Evolutionary conservation across 2,888 invertebrate genomes (phyloP).

Genomic region (Halocaridina rubra): DNA sequence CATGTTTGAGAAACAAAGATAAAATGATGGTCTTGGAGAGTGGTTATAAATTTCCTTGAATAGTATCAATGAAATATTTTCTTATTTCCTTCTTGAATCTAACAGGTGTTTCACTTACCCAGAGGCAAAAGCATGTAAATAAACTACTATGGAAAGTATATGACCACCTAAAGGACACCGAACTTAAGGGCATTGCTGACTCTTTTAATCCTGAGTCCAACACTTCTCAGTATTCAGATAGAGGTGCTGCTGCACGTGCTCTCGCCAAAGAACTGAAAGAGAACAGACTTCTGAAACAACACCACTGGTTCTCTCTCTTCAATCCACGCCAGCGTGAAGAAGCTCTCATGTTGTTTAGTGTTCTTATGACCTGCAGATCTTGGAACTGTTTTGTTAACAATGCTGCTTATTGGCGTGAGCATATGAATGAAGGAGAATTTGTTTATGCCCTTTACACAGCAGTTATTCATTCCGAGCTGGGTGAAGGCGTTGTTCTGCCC

Average conservation of each 20-base stretch:
- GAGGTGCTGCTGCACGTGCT: conserved; percentile 73
- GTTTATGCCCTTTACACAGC: conserved; percentile 75
- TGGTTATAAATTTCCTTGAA: not conserved
- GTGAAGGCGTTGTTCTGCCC: conserved; percentile 73
- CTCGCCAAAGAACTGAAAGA: conserved; percentile 73
- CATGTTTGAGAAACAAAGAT: too few relatives aligned
- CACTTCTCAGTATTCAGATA: conserved; percentile 73
- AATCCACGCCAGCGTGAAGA: conserved; percentile 75
- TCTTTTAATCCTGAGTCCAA: conserved; percentile 75
- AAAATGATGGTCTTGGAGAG: too few relatives aligned
- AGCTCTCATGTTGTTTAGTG: conserved; percentile 75
- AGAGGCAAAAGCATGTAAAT: conserved; percentile 16
- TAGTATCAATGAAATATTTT: too few relatives aligned
- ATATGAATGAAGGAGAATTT: conserved; percentile 77
- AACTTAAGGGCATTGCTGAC: conserved; percentile 63
- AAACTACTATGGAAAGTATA: conserved; percentile 3
- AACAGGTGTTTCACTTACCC: not conserved
- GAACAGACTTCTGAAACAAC: conserved; percentile 73
- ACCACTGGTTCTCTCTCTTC: conserved; percentile 75
- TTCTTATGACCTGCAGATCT: conserved; percentile 78
- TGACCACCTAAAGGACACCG: not conserved
- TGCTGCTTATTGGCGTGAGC: conserved; percentile 77
- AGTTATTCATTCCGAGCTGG: conserved; percentile 70
- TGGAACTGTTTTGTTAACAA: conserved; percentile 78
- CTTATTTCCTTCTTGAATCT: too few relatives aligned